Percentiles rank a stretch among this genome's conserved stretches.
These are phyloP conservation scores for Temnopleurus reevesii DNA, from an alignment of 53 echinoderm and acorn worm genomes.

Conservation along the genomic window DNA sequence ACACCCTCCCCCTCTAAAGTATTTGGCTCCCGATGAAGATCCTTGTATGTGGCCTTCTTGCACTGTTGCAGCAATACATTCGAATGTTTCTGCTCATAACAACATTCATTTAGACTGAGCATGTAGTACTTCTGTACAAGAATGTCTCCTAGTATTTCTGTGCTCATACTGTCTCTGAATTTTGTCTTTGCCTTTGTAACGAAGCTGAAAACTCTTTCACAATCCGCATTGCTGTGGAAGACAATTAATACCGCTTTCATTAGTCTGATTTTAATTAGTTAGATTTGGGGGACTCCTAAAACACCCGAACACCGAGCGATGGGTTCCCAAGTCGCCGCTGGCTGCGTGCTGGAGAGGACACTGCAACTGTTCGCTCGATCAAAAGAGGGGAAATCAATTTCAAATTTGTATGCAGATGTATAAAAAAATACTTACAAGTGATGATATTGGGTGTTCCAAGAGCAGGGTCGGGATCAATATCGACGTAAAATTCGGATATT, in stretches of 20 bases:
- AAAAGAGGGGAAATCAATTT: too few relatives aligned
- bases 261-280: too few relatives aligned
- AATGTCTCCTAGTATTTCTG: constrained; percentile 54
- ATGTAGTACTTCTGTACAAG: constrained; percentile 54
- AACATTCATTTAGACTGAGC: neutral
- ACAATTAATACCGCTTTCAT: neutral
- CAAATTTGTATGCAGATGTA: too few relatives aligned
- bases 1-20: constrained; percentile 31
- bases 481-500: too few relatives aligned
- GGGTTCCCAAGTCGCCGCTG: too few relatives aligned
- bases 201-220: neutral
- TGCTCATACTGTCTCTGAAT: constrained; percentile 49
- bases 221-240: neutral
- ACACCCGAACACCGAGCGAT: too few relatives aligned
- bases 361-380: too few relatives aligned
- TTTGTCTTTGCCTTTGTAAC: neutral
- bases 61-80: neutral
- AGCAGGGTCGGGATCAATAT: too few relatives aligned
- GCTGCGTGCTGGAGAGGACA: too few relatives aligned
- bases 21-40: neutral
- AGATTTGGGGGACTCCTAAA: too few relatives aligned
- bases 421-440: too few relatives aligned
- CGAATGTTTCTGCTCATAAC: constrained; percentile 57
- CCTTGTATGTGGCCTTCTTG: constrained; percentile 34
- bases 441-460: too few relatives aligned